Evolutionary conservation across 2,113 vertebrate species (phyloP).

Genomic region (Tonatia bakeri): DNA sequence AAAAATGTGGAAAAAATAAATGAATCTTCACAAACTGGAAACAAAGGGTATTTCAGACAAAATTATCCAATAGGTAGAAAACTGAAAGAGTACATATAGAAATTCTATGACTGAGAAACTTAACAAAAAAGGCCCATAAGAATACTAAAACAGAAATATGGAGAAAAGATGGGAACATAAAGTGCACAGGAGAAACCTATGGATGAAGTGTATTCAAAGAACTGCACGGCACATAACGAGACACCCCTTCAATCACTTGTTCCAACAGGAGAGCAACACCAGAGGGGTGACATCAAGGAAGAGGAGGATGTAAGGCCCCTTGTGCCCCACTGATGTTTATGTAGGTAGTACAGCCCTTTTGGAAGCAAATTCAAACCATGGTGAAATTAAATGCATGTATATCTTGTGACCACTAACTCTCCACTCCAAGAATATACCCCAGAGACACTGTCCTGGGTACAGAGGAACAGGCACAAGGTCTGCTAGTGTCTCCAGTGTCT

Average conservation of each 20-base stretch:
- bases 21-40: no score
- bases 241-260: neutral
- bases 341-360: neutral
- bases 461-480: neutral
- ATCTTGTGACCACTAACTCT: neutral
- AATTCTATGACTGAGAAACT: neutral
- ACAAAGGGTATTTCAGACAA: neutral
- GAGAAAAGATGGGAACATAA: neutral
- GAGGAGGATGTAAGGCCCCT: fast-evolving
- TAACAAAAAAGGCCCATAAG: neutral
- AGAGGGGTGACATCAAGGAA: fast-evolving
- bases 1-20: no score
- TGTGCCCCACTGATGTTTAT: fast-evolving
- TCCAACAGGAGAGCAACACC: neutral
- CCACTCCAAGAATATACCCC: no score
- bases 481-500: neutral
- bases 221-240: neutral
- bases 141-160: neutral
- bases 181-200: neutral
- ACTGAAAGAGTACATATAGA: neutral
- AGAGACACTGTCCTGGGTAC: neutral
- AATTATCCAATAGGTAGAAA: neutral
- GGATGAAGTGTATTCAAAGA: neutral
- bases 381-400: neutral
- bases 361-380: neutral